Percentiles rank a stretch among this genome's conserved stretches.
These are phyloP conservation scores for Meloidogyne hapla DNA, from an alignment of 1,140 invertebrate genomes.

Conservation along the genomic window DNA sequence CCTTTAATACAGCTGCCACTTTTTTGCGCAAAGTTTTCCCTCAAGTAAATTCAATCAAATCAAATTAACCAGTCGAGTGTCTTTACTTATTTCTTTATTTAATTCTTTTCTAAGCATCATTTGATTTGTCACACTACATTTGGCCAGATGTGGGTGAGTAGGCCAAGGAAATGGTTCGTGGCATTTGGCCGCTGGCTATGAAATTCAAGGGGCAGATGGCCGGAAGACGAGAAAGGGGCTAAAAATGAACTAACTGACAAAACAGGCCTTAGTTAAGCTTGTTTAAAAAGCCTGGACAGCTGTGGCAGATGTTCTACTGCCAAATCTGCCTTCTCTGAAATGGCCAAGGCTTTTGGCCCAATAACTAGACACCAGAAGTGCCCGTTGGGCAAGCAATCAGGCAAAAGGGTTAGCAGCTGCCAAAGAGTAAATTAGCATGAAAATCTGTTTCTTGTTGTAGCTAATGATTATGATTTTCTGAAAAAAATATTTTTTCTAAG, in stretches of 20 bases:
- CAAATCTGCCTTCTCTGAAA: neutral
- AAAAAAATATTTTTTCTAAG: no score
- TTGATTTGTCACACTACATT: neutral
- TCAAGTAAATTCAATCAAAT: neutral
- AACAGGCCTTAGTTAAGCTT: neutral
- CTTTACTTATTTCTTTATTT: neutral
- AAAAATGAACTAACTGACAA: slow-evolving; percentile 2
- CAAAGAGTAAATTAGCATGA: neutral
- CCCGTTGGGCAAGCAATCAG: neutral
- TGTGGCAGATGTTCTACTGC: neutral
- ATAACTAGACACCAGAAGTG: no score
- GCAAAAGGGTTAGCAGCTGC: neutral
- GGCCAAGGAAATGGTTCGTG: neutral
- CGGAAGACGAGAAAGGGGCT: neutral
- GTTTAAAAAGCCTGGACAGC: neutral
- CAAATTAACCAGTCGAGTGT: neutral
- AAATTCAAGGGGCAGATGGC: neutral
- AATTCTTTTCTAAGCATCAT: no score
- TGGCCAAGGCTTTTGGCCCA: neutral
- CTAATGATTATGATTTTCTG: neutral
- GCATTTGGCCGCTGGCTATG: slow-evolving; percentile 1
- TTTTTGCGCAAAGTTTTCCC: no score
- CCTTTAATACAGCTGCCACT: no score
- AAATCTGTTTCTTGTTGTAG: neutral
- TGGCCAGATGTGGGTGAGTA: neutral